These are phyloP conservation scores for Eulemur coronatus DNA, from an alignment of 2,797 vertebrate species.

Conservation along the genomic window DNA sequence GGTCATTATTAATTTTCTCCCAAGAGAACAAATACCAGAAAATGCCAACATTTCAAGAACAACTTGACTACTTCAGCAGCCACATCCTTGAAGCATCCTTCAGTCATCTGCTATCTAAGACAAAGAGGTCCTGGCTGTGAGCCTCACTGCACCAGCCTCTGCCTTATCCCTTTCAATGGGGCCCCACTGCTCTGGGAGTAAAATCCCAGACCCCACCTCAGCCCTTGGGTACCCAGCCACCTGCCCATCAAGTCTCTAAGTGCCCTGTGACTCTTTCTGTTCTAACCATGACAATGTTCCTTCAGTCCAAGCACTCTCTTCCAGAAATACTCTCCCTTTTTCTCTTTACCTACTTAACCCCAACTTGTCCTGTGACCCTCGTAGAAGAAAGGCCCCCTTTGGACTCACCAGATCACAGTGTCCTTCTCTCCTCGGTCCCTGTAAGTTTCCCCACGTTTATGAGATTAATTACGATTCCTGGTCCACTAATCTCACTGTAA, in stretches of 20 bases:
- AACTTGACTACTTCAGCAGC: neutral
- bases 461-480: conserved; percentile 34
- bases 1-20: conserved; percentile 19
- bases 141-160: neutral
- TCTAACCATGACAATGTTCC: neutral
- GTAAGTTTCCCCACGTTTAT: neutral
- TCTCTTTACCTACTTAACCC: neutral
- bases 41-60: neutral
- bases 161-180: neutral
- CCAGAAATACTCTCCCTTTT: neutral
- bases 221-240: neutral
- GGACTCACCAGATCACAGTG: neutral
- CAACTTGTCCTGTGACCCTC: neutral
- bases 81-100: neutral
- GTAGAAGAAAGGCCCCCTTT: neutral
- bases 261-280: neutral
- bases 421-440: neutral
- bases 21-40: neutral
- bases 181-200: neutral
- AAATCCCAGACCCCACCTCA: neutral
- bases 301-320: neutral
- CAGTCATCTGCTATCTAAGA: neutral
- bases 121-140: neutral
- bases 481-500: conserved; percentile 33
- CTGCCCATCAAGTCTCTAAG: neutral